Evolutionary conservation across 53 echinoderm and acorn worm species (phyloP).

Genomic region (Apostichopus leukothele): DNA sequence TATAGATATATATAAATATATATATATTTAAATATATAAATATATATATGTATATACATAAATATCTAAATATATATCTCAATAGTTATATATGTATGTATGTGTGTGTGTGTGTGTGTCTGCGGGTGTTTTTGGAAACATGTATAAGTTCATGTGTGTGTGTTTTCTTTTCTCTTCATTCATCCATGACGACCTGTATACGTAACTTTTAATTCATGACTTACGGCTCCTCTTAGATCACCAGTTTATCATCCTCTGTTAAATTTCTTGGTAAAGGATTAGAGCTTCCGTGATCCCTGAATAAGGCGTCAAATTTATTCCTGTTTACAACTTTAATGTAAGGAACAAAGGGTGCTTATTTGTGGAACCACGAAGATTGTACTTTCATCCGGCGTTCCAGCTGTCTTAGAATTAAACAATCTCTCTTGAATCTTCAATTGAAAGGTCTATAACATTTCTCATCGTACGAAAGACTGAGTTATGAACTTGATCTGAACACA

Average conservation of each 20-base stretch:
- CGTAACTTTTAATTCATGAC: no score
- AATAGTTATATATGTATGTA: no score
- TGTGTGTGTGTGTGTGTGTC: no score
- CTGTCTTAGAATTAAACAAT: constrained; percentile 32
- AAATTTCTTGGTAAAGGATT: constrained; percentile 24
- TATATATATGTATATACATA: no score
- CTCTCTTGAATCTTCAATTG: background rate
- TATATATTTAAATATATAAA: no score
- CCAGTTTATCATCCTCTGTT: constrained; percentile 4
- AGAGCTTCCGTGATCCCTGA: constrained; percentile 48
- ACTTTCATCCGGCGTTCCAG: constrained; percentile 61
- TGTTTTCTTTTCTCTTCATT: no score
- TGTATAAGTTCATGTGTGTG: no score
- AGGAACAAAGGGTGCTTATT: constrained; percentile 36
- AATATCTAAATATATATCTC: no score
- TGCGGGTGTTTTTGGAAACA: no score
- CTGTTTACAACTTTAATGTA: constrained; percentile 47
- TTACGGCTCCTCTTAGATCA: no score
- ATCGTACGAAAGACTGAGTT: background rate
- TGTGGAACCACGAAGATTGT: constrained; percentile 65
- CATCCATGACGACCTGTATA: no score
- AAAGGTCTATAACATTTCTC: background rate
- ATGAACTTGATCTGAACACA: background rate
- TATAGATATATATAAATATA: no score
- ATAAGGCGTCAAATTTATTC: constrained; percentile 69